Percentiles rank a stretch among this genome's conserved stretches.
Evolutionary conservation across 2,888 invertebrate genomes (phyloP).

Genomic region (Nycteola revayana): DNA sequence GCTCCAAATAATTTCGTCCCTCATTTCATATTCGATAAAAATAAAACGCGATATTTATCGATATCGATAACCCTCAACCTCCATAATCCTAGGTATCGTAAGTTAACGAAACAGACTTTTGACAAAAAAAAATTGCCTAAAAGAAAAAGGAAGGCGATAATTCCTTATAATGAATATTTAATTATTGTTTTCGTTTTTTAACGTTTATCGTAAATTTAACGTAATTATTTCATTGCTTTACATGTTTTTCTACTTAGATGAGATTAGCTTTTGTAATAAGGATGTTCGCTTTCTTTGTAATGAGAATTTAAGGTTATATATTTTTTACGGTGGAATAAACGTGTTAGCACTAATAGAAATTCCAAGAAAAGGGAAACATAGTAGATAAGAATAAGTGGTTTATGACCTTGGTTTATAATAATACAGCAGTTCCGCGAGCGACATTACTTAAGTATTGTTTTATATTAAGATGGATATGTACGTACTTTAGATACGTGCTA

Average conservation of each 20-base stretch:
- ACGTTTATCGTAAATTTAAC: conserved; percentile 56
- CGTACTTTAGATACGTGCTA: too few species aligned
- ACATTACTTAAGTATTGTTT: too few species aligned
- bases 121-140: conserved; percentile 44
- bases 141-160: conserved; percentile 59
- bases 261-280: conserved; percentile 28
- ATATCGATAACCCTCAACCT: conserved; percentile 35
- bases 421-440: too few species aligned
- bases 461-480: too few species aligned
- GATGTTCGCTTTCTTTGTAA: conserved; percentile 17
- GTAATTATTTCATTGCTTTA: conserved; percentile 66
- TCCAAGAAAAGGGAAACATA: too few species aligned
- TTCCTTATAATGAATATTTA: conserved; percentile 72
- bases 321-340: neutral
- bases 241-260: conserved; percentile 55
- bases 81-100: conserved; percentile 26
- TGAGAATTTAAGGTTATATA: conserved; percentile 22
- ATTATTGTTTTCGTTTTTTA: conserved; percentile 61
- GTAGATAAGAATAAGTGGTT: too few species aligned
- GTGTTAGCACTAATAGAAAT: too few species aligned
- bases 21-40: too few species aligned
- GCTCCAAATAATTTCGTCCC: too few species aligned
- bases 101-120: conserved; percentile 41
- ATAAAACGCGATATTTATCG: conserved; percentile 21
- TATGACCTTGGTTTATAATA: too few species aligned